Percentiles rank a stretch among this genome's conserved stretches.
These are phyloP conservation scores for Ommatoiulus sabulosus DNA, from an alignment of 2,888 invertebrate genomes.

Conservation along the genomic window DNA sequence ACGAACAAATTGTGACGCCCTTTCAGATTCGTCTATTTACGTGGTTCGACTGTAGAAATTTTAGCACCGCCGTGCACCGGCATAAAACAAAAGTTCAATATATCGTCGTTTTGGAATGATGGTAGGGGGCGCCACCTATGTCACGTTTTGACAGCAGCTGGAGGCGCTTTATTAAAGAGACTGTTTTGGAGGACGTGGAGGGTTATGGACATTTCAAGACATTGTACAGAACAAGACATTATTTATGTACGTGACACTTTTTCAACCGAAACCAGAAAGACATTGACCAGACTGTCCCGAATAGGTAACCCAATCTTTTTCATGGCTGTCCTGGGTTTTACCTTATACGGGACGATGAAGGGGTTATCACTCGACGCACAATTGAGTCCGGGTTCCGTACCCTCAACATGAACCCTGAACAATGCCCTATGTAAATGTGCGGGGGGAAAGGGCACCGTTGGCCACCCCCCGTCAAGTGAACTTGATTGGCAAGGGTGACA, in stretches of 20 bases:
- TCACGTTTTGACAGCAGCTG: not conserved
- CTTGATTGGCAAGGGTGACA: conserved; percentile 32
- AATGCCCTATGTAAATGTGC: not conserved
- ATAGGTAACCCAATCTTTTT: conserved; percentile 34
- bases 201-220: not conserved
- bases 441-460: not conserved
- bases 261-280: not conserved
- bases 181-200: not conserved
- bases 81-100: too few species aligned
- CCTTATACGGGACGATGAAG: not conserved
- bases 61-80: too few species aligned
- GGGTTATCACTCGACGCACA: conserved; percentile 4
- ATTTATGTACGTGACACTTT: not conserved
- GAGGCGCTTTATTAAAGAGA: not conserved
- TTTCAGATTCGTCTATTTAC: too few species aligned
- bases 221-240: not conserved
- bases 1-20: too few species aligned
- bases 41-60: too few species aligned
- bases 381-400: not conserved
- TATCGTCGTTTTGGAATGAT: too few species aligned
- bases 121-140: too few species aligned
- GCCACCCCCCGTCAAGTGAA: conserved; percentile 5
- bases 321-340: not conserved
- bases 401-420: not conserved
- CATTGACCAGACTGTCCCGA: not conserved